Base-by-base conservation (phyloP, 1,140 invertebrate genomes). In the Zophobas morio region DNA sequence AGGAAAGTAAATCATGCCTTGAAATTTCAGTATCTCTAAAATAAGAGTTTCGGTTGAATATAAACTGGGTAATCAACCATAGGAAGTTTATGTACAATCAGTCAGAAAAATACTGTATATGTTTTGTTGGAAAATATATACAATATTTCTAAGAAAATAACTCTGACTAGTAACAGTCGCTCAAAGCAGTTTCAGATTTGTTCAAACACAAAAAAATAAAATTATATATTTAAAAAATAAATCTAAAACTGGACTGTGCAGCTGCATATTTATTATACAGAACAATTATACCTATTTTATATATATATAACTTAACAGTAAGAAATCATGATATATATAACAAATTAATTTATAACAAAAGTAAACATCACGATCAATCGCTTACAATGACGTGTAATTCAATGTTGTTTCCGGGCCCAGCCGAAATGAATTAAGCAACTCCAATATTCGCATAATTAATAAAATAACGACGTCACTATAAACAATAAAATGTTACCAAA, bases 211-310 rank as follows among this genome's bases (percentile, higher is more conserved):
- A 51, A 49, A 49, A 72, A 51, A 77, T 71, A 70, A 63, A 49
- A 60, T 40, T 36, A 54, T 74, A 49, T 74, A 60, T 57, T 75
- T 49, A 42, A 76, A 78, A 78, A 73, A 70, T 74, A 79, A 81
- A 79, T 81, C 79, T 75, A 82, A 82, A 82, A 80, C 80, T 81
- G 80, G 78, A 78, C 42, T 82, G 79, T 73, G 79, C 78, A 83
- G 75, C 80, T 83, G 81, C 74, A 83, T 83, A 81, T 82, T 81
- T 83, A 83, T 83, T 84, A 82, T 84, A 84, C 83, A 84, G 81
- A 83, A 79, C 76, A 78, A 81, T 82, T 77, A 78, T 83, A 82
- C 81, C 81, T 81, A 83, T 82, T 80, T 78, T 80, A 82, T 83
- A 84, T 81, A 81, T 78, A 80, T 78, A 80, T 20, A 20, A 82